Evolutionary conservation across 2,797 vertebrate genomes (phyloP).

Genomic region (Coracias cyanogaster): DNA sequence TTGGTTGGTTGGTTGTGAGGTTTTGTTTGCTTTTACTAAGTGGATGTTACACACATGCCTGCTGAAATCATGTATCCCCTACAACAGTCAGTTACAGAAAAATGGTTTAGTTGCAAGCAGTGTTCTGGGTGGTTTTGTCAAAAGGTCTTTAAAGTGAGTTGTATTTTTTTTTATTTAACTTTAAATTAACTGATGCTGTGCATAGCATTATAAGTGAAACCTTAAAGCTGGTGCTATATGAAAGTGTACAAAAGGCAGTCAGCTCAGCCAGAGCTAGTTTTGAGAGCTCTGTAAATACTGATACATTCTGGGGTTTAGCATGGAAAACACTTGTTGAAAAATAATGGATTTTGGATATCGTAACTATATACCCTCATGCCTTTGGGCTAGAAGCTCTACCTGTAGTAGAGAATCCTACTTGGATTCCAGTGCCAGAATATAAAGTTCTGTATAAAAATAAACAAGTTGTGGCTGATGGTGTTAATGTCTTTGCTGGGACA

Average conservation of each 20-base stretch:
- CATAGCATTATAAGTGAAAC: not conserved
- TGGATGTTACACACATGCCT: not conserved
- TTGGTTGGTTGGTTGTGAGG: not conserved
- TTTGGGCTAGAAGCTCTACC: not conserved
- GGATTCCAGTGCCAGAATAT: not conserved
- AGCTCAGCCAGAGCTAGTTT: not conserved
- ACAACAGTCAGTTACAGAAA: not conserved
- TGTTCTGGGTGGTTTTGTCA: not conserved
- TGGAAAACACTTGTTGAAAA: not conserved
- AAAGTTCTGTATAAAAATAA: not conserved
- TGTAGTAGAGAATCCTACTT: not conserved
- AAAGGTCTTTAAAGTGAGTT: not conserved
- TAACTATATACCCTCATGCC: not conserved
- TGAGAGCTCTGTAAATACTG: not conserved
- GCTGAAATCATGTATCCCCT: not conserved
- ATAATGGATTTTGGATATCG: not conserved
- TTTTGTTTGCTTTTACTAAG: not conserved
- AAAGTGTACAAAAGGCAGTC: not conserved
- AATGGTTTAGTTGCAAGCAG: not conserved
- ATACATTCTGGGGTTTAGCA: not conserved
- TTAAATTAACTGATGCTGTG: not conserved
- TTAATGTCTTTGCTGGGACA: not conserved
- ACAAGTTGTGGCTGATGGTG: not conserved
- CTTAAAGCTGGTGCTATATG: not conserved
- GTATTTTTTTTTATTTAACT: no score